These are phyloP conservation scores for Pelochelys cantorii DNA, from an alignment of 2,797 vertebrate genomes.

Conservation along the genomic window DNA sequence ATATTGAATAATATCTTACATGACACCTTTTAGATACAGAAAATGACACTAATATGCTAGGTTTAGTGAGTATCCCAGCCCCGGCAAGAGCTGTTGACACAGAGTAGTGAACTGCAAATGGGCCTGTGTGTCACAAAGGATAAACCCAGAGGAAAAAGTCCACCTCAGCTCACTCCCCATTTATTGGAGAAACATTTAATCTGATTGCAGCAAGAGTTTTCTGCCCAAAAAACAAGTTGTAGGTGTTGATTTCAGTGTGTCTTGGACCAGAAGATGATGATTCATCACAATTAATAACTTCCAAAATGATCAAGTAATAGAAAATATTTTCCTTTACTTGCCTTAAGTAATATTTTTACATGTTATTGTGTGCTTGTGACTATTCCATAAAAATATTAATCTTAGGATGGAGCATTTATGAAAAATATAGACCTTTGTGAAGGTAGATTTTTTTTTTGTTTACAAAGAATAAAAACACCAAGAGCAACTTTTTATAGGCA, in stretches of 20 bases:
- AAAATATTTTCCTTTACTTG: not conserved
- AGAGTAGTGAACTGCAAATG: not conserved
- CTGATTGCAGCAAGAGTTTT: not conserved
- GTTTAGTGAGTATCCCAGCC: not conserved
- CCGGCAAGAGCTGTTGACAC: not conserved
- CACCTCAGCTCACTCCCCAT: not conserved
- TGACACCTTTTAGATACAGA: not conserved
- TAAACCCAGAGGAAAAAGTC: not conserved
- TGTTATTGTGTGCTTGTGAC: not conserved
- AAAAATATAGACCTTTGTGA: not conserved
- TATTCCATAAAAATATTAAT: not conserved
- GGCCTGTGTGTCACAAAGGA: not conserved
- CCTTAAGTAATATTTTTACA: not conserved
- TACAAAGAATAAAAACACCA: slow-evolving; percentile 9
- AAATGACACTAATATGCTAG: not conserved
- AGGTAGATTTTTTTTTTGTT: not conserved
- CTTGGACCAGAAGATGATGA: not conserved
- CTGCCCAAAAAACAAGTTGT: not conserved
- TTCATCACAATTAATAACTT: not conserved
- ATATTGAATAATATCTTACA: not conserved
- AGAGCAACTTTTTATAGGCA: slow-evolving; percentile 6
- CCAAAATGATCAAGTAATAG: slow-evolving; percentile 3
- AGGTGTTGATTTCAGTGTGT: not conserved
- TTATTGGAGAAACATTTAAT: not conserved
- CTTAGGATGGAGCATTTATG: not conserved